A percentile compares a stretch with the other conserved stretches of the same genome.
Conservation (phyloP, 2,113 vertebrate species). For the Otus sunia region DNA sequence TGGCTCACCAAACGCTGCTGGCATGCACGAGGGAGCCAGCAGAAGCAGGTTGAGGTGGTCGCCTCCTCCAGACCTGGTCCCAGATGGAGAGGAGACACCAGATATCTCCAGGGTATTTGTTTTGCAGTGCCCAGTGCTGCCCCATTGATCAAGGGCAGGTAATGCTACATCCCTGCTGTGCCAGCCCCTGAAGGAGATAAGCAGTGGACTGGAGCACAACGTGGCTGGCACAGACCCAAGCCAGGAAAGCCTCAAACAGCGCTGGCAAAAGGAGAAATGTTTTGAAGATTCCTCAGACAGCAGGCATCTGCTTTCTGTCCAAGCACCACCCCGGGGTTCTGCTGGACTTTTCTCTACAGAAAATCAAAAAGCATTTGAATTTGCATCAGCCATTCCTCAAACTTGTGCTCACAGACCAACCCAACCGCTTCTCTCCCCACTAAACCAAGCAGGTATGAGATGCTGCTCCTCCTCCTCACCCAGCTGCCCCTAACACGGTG, state of each 20-base stretch:
- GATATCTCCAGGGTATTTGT: background rate
- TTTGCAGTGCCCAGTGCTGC: fast-evolving
- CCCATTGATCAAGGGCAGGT: background rate
- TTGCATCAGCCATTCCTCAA: background rate
- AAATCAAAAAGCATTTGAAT: background rate
- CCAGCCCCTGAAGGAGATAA: background rate
- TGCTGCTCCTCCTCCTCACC: background rate
- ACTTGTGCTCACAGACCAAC: background rate
- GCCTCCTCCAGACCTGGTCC: background rate
- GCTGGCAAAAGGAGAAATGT: background rate
- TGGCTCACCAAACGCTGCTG: background rate
- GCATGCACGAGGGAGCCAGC: fast-evolving
- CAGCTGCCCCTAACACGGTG: fast-evolving
- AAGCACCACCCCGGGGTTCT: background rate
- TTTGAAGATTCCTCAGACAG: background rate
- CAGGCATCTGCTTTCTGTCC: background rate
- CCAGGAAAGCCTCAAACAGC: background rate
- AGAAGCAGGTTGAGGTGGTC: background rate
- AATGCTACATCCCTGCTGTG: background rate
- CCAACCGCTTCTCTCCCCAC: fast-evolving
- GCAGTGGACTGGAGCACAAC: background rate
- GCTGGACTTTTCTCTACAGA: background rate
- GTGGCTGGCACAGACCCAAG: background rate
- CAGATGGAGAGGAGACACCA: background rate
- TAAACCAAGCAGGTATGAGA: background rate